Evolutionary conservation across 2,888 invertebrate genomes (phyloP).

Genomic region (Leptinotarsa haldemani): DNA sequence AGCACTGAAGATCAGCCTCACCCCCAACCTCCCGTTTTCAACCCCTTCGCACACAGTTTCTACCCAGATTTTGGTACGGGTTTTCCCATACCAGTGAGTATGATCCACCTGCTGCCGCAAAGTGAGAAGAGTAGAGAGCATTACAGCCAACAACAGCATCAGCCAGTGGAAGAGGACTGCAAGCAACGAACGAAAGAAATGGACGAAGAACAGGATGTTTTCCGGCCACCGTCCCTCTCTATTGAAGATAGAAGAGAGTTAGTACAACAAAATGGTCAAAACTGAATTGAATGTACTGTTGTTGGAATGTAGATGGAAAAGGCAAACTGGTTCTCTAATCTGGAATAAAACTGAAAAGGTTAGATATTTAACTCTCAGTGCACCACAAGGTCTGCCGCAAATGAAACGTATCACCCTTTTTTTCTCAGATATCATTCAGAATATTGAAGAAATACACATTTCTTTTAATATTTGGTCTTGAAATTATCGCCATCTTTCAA

Average conservation of each 20-base stretch:
- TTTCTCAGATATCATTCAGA: too few species aligned
- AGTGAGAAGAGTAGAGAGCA: conserved; percentile 79
- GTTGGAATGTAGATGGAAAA: neutral
- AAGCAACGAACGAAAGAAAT: conserved; percentile 54
- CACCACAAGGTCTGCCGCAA: too few species aligned
- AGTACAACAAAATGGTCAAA: conserved; percentile 84
- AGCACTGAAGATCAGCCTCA: conserved; percentile 71
- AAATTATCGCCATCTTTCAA: too few species aligned
- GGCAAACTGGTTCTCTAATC: conserved; percentile 4
- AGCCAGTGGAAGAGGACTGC: conserved; percentile 71
- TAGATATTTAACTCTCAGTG: too few species aligned
- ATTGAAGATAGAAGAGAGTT: conserved; percentile 74
- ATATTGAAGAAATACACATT: too few species aligned
- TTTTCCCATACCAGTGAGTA: conserved; percentile 86
- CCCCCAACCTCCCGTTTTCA: conserved; percentile 75
- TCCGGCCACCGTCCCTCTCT: conserved; percentile 70
- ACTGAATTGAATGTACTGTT: conserved; percentile 65
- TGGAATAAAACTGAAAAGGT: neutral
- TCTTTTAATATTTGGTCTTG: too few species aligned
- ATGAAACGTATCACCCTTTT: too few species aligned
- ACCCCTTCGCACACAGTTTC: conserved; percentile 83
- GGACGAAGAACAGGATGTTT: conserved; percentile 63
- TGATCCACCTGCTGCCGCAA: conserved; percentile 86
- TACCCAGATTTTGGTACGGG: conserved; percentile 84
- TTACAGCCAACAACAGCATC: conserved; percentile 71